These are phyloP conservation scores for Phaetusa simplex DNA, from an alignment of 2,113 vertebrate species.

Conservation along the genomic window DNA sequence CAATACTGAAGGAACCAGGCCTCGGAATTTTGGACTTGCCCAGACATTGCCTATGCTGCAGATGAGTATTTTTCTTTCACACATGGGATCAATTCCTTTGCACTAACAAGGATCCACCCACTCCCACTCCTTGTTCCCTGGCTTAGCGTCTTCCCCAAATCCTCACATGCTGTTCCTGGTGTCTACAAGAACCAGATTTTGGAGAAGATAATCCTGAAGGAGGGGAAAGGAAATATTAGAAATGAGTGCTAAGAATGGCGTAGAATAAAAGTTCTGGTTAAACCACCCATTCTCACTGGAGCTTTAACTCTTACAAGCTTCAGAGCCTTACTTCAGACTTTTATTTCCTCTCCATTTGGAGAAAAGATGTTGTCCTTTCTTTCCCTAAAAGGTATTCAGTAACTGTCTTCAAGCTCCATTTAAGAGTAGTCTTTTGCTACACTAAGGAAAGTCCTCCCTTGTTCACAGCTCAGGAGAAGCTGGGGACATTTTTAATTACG, in stretches of 20 bases:
- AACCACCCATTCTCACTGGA: neutral
- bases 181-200: conserved; percentile 22
- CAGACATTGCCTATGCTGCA: neutral
- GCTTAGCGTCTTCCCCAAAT: neutral
- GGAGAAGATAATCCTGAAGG: neutral
- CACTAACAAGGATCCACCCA: neutral
- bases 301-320: neutral
- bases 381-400: neutral
- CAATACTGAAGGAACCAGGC: neutral
- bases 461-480: neutral
- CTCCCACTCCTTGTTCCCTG: neutral
- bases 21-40: neutral
- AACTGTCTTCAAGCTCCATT: neutral
- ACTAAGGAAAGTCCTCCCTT: neutral
- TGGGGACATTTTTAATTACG: neutral
- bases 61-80: neutral
- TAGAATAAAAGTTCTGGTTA: neutral
- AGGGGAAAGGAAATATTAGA: neutral
- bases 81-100: neutral
- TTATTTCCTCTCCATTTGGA: neutral
- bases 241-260: neutral
- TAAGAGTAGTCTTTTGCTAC: neutral
- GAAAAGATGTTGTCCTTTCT: neutral
- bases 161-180: neutral
- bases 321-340: neutral